phyloP scores from a whole-genome alignment of 2,888 invertebrate species.

The Entomobrya proxima region DNA sequence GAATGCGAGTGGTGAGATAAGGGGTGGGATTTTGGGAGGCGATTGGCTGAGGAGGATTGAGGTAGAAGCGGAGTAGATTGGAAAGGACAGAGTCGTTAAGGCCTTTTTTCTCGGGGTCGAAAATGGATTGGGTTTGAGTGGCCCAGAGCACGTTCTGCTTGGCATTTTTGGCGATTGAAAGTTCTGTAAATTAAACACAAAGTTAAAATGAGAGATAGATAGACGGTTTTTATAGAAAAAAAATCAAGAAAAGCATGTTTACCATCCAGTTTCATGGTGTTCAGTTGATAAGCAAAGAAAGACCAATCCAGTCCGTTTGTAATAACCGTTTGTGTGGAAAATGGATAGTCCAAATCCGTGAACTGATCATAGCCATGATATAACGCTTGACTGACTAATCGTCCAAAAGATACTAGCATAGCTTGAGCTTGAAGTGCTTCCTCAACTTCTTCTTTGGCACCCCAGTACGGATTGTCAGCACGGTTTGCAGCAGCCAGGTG shows the following conservation, averaged over 20 bases:
- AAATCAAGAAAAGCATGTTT: conserved; percentile 38
- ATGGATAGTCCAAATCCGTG: conserved; percentile 93
- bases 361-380: conserved; percentile 91
- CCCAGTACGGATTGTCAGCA: conserved; percentile 77
- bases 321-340: conserved; percentile 90
- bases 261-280: conserved; percentile 80
- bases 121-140: conserved; percentile 85
- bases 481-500: conserved; percentile 78
- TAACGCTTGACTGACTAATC: conserved; percentile 87
- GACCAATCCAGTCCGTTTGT: conserved; percentile 93
- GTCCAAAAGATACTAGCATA: conserved; percentile 87
- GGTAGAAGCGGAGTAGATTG: conserved; percentile 85
- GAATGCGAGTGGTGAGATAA: conserved; percentile 80
- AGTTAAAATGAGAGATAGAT: background rate
- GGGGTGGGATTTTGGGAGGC: conserved; percentile 78
- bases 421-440: conserved; percentile 86
- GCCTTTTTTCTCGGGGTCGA: conserved; percentile 79
- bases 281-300: conserved; percentile 93
- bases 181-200: conserved; percentile 49
- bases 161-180: conserved; percentile 80
- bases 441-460: conserved; percentile 79
- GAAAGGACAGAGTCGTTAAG: conserved; percentile 86
- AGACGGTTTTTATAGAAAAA: background rate
- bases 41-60: conserved; percentile 87
- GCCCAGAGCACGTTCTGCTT: conserved; percentile 89